These are phyloP conservation scores for Bufo bufo DNA, from an alignment of 2,113 vertebrate genomes.

Conservation along the genomic window DNA sequence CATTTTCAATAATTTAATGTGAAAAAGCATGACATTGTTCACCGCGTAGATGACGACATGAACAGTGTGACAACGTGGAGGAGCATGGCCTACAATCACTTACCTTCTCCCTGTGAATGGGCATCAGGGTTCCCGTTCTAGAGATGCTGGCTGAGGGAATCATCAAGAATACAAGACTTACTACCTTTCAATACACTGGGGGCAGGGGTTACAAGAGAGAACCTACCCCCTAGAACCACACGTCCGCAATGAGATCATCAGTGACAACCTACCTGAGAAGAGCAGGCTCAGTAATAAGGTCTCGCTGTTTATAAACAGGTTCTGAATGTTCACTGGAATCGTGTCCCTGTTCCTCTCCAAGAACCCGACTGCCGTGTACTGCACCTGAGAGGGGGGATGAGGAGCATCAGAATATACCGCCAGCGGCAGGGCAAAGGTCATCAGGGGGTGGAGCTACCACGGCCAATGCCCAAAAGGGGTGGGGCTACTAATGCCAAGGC, in stretches of 20 bases:
- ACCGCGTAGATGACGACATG: no score
- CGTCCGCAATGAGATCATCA: background rate
- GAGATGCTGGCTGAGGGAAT: constrained; percentile 73
- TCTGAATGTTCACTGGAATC: constrained; percentile 69
- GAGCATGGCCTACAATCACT: background rate
- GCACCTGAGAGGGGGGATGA: constrained; percentile 65
- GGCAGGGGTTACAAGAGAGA: background rate
- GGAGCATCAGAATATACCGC: no score
- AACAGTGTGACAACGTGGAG: no score
- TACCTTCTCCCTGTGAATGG: constrained; percentile 72
- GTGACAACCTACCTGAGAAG: constrained; percentile 68
- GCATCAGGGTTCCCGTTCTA: constrained; percentile 76
- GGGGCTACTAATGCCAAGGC: no score
- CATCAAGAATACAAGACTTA: constrained; percentile 13
- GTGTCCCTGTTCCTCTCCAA: constrained; percentile 80
- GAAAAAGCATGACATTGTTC: no score
- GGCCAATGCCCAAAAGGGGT: no score
- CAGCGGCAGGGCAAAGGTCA: no score
- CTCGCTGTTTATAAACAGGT: constrained; percentile 75
- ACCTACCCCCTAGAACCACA: background rate
- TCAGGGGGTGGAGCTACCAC: background rate
- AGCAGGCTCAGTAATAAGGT: constrained; percentile 75
- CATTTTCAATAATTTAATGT: no score
- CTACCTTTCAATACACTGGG: background rate
- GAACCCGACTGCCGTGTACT: constrained; percentile 72